A percentile compares a stretch with the other conserved stretches of the same genome.
Evolutionary conservation across 1,140 invertebrate genomes (phyloP).

Genomic region (Reticulitermes speratus): DNA sequence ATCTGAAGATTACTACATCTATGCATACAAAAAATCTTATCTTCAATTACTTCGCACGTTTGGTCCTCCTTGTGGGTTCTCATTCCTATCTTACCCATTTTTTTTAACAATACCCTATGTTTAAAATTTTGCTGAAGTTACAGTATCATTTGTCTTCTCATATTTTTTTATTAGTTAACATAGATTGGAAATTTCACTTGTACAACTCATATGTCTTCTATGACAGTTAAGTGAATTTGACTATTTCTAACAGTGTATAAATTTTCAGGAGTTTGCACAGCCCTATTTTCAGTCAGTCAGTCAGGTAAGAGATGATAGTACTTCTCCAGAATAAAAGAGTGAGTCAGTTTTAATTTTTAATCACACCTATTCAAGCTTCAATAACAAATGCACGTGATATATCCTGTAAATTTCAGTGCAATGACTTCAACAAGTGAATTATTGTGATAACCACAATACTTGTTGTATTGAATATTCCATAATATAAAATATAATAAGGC

Average conservation of each 20-base stretch:
- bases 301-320: neutral
- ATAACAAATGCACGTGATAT: neutral
- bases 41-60: too few species aligned
- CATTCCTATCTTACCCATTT: too few species aligned
- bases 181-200: too few species aligned
- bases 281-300: neutral
- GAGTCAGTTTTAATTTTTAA: neutral
- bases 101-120: too few species aligned
- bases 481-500: conserved; percentile 2
- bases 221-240: neutral
- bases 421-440: neutral
- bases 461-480: neutral
- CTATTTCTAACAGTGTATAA: too few species aligned
- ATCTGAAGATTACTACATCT: too few species aligned
- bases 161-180: too few species aligned
- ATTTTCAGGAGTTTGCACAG: neutral
- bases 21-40: too few species aligned
- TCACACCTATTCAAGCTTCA: neutral
- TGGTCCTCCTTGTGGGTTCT: too few species aligned
- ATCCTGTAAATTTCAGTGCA: conserved; percentile 2
- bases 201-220: neutral
- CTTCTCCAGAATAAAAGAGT: neutral
- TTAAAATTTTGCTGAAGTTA: too few species aligned
- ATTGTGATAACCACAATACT: neutral
- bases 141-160: too few species aligned